phyloP scores from a whole-genome alignment of 2,113 vertebrate genomes.

The Ascaphus truei region DNA sequence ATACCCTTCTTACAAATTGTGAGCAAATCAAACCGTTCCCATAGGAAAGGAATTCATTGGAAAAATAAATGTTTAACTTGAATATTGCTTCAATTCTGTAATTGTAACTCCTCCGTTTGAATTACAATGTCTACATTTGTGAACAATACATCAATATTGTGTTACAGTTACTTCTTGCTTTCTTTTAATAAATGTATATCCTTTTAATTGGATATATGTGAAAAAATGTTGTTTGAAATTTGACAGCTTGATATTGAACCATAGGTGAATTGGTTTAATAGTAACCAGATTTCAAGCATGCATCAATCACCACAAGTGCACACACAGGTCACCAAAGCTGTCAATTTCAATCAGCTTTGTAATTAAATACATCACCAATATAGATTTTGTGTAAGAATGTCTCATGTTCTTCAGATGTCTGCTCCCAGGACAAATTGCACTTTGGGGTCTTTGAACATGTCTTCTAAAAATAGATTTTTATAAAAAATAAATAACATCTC shows the following conservation, averaged over 20 bases:
- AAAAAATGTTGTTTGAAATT: slow-evolving; percentile 56
- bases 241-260: slow-evolving; percentile 61
- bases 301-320: slow-evolving; percentile 69
- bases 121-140: too few relatives aligned
- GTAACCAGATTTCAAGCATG: slow-evolving; percentile 64
- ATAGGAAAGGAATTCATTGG: too few relatives aligned
- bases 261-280: slow-evolving; percentile 64
- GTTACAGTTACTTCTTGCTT: too few relatives aligned
- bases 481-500: slow-evolving; percentile 55
- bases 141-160: too few relatives aligned
- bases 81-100: too few relatives aligned
- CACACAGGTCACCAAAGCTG: slow-evolving; percentile 67
- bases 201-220: too few relatives aligned
- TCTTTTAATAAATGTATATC: too few relatives aligned
- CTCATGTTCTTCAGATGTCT: slow-evolving; percentile 70
- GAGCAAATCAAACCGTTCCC: too few relatives aligned
- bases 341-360: slow-evolving; percentile 77
- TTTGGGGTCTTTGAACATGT: slow-evolving; percentile 53
- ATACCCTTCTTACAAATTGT: too few relatives aligned
- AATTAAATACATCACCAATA: slow-evolving; percentile 81
- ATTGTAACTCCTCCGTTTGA: too few relatives aligned
- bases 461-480: slow-evolving; percentile 65
- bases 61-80: too few relatives aligned
- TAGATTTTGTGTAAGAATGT: slow-evolving; percentile 76
- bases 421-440: slow-evolving; percentile 59